Evolutionary conservation across 2,113 vertebrate species (phyloP), one percentile per base, ranked within the genome.

Genomic region (Sitta europaea): DNA sequence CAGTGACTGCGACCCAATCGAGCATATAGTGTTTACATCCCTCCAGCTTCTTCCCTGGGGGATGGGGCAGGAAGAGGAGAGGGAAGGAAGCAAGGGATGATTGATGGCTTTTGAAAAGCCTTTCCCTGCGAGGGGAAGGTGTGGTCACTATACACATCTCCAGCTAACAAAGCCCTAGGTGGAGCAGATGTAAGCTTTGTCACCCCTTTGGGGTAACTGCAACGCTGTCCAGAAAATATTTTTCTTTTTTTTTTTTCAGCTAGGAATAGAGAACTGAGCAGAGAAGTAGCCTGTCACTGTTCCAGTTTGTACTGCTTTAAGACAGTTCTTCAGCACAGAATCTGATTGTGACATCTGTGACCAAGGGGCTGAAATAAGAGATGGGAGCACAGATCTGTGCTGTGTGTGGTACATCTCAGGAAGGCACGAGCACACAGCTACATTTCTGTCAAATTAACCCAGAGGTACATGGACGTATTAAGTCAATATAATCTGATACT

Each of bases 21-120:
- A 80, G 90, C 71, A 55, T 65, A 28, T 1, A 91, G 75, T 74
- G 71, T 90, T 89, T 95, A 88, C 57, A 92, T 94, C 92, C 72
- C 59, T 90, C 53, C 63, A 86, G 72, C 81, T 81, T 96, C 40
- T 96, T 94, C 95, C 84, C 84, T 78, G 72, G 86, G 89, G 91
- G 73, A 68, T 90, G 90, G 45, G 55, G 59, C 71, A 96, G 90
- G 89, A 95, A 95, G 86, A 86, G 81, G 31, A 91, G 92, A 94
- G 59, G 70, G 53, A 94, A 88, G 86, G 87, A 93, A 97, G 70
- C 48, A 38, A 70, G 57, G 79, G 33, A 77, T 88, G 94, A 92
- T 86, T 89, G 92, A 92, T 88, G 70, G 81, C 61, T 77, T 87
- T 91, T 87, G 45, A 77, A 88, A 92, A 88, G 82, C 76, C 90